Conservation (phyloP, 2,797 vertebrate genomes). For the Sebastiscus albofasciatus region DNA sequence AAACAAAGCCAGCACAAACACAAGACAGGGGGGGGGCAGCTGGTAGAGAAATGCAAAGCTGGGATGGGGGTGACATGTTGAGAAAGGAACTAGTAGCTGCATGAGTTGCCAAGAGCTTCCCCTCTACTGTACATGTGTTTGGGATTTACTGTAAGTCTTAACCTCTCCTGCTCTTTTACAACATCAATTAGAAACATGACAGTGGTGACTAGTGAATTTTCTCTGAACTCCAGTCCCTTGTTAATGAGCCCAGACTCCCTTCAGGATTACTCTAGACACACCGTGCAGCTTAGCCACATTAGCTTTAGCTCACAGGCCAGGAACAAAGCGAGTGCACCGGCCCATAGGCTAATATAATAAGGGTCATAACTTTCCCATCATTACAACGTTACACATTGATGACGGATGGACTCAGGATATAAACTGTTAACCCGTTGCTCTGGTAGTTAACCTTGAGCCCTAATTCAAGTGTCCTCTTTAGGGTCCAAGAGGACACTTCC, state of each 20-base stretch:
- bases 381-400: slow-evolving; percentile 60
- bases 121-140: slow-evolving; percentile 18
- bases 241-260: slow-evolving; percentile 69
- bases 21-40: slow-evolving; percentile 4
- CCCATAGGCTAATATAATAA: slow-evolving; percentile 64
- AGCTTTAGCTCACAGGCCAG: slow-evolving; percentile 61
- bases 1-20: slow-evolving; percentile 78
- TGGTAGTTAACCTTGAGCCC: slow-evolving; percentile 28
- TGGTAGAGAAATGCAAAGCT: slow-evolving; percentile 28
- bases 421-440: slow-evolving; percentile 34
- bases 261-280: slow-evolving; percentile 67
- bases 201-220: slow-evolving; percentile 40
- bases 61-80: slow-evolving; percentile 26
- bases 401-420: slow-evolving; percentile 47
- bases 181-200: slow-evolving; percentile 33
- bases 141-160: slow-evolving; percentile 41
- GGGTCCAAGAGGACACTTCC: slow-evolving; percentile 45
- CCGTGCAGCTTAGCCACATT: slow-evolving; percentile 68
- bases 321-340: slow-evolving; percentile 76
- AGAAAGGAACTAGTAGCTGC: slow-evolving; percentile 14
- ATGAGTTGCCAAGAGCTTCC: slow-evolving; percentile 23
- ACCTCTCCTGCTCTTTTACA: slow-evolving; percentile 37
- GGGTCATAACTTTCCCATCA: slow-evolving; percentile 79
- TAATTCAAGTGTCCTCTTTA: slow-evolving; percentile 43
- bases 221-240: slow-evolving; percentile 63